These are phyloP conservation scores for Isichthys henryi DNA, from an alignment of 2,113 vertebrate genomes.

Conservation along the genomic window DNA sequence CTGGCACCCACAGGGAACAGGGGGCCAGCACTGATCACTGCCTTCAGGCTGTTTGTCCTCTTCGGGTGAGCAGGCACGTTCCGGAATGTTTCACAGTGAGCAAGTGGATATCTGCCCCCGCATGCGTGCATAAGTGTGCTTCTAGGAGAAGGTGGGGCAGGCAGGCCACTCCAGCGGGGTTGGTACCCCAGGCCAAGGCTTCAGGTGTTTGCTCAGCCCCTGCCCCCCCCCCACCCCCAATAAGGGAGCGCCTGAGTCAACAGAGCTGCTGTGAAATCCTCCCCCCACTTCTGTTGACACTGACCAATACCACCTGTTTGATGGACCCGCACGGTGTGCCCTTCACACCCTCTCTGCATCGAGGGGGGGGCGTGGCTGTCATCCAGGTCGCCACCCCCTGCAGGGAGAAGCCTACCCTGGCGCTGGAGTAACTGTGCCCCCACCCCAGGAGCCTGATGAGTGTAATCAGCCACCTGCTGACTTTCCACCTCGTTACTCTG, in stretches of 20 bases:
- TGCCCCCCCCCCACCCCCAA: constrained; percentile 27
- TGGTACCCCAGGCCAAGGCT: background rate
- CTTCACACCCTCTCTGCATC: background rate
- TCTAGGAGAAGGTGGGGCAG: background rate
- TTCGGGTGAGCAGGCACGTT: constrained; percentile 17
- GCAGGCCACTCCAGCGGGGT: background rate
- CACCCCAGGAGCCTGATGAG: background rate
- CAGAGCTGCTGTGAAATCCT: constrained; percentile 32
- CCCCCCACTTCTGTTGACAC: constrained; percentile 16
- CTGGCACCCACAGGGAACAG: background rate
- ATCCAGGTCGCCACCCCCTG: background rate
- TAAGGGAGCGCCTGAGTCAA: constrained; percentile 42
- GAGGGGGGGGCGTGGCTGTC: background rate
- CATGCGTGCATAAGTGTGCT: background rate
- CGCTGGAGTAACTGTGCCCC: background rate
- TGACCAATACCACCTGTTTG: background rate
- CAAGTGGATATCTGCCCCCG: background rate
- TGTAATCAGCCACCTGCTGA: background rate
- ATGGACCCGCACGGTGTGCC: background rate
- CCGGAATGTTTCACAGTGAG: background rate
- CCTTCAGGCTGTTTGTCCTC: constrained; percentile 17
- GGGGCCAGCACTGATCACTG: background rate
- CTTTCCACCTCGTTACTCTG: background rate
- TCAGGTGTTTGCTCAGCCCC: background rate
- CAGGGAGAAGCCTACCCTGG: background rate